Percentiles rank a stretch among this genome's conserved stretches.
These are phyloP conservation scores for Pseudomyrmex pallidus DNA, from an alignment of 1,140 invertebrate species.

Conservation along the genomic window DNA sequence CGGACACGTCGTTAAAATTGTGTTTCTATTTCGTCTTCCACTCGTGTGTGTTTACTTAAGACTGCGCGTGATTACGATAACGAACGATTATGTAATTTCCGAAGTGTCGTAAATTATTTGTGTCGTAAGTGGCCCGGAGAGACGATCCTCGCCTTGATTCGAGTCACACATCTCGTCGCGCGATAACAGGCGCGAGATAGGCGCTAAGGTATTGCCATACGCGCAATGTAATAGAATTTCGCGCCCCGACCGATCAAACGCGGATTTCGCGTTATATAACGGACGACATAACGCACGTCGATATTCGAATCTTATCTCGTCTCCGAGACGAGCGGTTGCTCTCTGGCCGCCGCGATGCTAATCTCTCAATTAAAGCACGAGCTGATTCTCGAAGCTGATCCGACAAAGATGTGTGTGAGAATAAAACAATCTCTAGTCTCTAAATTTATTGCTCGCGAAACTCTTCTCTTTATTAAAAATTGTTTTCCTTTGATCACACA, in stretches of 20 bases:
- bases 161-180: constrained; percentile 38
- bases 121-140: not conserved
- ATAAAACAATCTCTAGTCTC: no score
- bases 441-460: no score
- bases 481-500: no score
- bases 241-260: not conserved
- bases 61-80: constrained; percentile 12
- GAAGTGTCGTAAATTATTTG: not conserved
- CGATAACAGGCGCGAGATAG: constrained; percentile 42
- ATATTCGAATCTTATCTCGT: constrained; percentile 14
- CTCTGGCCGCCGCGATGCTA: not conserved
- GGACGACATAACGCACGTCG: constrained; percentile 19
- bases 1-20: not conserved
- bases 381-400: no score
- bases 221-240: constrained; percentile 17
- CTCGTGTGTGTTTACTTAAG: not conserved
- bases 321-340: not conserved
- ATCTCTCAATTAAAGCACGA: not conserved
- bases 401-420: no score
- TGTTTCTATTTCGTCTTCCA: not conserved
- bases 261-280: constrained; percentile 21
- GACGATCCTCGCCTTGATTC: constrained; percentile 19
- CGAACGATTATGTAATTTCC: constrained; percentile 34
- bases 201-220: no score
- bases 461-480: no score